Conservation (phyloP, 2,797 vertebrate genomes). For the Argentina silus region DNA sequence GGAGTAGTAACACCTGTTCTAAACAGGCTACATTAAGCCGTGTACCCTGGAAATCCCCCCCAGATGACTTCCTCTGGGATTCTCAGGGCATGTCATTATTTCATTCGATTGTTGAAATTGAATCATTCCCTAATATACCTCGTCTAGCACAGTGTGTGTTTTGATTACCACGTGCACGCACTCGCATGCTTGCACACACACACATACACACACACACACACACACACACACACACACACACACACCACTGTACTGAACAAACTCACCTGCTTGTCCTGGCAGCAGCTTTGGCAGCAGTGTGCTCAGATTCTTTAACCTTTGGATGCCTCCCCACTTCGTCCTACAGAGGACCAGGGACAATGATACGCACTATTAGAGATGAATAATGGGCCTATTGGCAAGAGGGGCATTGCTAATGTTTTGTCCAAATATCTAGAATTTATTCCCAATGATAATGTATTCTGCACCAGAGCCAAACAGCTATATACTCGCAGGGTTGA, state of each 20-base stretch:
- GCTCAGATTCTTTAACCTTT: conserved; percentile 65
- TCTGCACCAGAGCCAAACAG: conserved; percentile 60
- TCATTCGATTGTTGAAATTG: no score
- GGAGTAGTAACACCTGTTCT: conserved; percentile 11
- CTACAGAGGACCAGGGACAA: conserved; percentile 64
- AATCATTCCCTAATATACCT: no score
- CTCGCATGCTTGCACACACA: conserved; percentile 15
- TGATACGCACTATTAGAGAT: conserved; percentile 66
- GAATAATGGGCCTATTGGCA: conserved; percentile 75
- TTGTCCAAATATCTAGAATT: conserved; percentile 73
- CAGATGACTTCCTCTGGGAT: conserved; percentile 59
- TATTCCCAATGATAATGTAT: conserved; percentile 73
- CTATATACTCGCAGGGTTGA: conserved; percentile 46
- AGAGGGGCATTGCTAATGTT: conserved; percentile 71
- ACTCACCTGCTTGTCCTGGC: conserved; percentile 37
- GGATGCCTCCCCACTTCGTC: conserved; percentile 65
- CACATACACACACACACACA: conserved; percentile 12
- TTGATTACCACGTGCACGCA: background rate
- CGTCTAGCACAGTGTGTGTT: no score
- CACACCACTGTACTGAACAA: conserved; percentile 17
- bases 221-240: conserved; percentile 1
- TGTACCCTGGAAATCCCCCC: conserved; percentile 52
- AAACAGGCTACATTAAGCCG: conserved; percentile 50
- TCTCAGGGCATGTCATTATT: no score
- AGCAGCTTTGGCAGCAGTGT: conserved; percentile 47